Base-by-base conservation (phyloP, 2,797 vertebrate genomes). In the Chelon auratus region DNA sequence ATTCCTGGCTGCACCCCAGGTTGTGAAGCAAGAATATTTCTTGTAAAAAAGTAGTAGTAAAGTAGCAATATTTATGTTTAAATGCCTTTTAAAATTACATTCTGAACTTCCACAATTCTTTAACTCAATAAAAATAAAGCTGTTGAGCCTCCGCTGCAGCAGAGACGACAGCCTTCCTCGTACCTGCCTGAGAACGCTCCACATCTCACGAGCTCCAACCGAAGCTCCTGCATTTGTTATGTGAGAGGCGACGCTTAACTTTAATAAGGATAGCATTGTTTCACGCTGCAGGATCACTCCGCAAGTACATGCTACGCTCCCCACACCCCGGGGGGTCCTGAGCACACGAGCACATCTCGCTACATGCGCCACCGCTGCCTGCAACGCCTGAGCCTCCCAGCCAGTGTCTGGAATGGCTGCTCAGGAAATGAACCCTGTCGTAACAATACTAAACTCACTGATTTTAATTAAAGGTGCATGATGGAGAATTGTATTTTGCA, bases 191-290 rank as follows among this genome's bases (percentile, higher is more conserved):
- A 45, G 43, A n/a, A 53, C 11, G 8, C 47, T 48, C 58, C 52
- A 36, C 43, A 5, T 69, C 72, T 77, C 68, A 12, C 71, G 40
- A 82, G 80, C 59, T 48, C 60, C 57, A 73, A 62, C 70, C 7
- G 47, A 54, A 83, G 71, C 75, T 39, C 30, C 62, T 10, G 76
- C 67, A 17, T 86, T 88, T 78, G 78, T 82, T 65, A 59, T 48
- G 60, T 81, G 62, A 68, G 81, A 67, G 73, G 80, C 82, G 59
- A 75, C 76, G 80, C 78, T 89, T 84, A 86, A 76, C 83, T 87
- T 91, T 90, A 87, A 91, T 86, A 91, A 87, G 91, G 80, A 85
- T 69, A 83, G 82, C 80, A 85, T 84, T 86, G 86, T 87, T 90
- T 74, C 58, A 73, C 86, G 5, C 86, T 3, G 68, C 87, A 68